A percentile compares a stretch with the other conserved stretches of the same genome.
Evolutionary conservation across 2,888 invertebrate species (phyloP).

Genomic region (Metallyticus violacea): DNA sequence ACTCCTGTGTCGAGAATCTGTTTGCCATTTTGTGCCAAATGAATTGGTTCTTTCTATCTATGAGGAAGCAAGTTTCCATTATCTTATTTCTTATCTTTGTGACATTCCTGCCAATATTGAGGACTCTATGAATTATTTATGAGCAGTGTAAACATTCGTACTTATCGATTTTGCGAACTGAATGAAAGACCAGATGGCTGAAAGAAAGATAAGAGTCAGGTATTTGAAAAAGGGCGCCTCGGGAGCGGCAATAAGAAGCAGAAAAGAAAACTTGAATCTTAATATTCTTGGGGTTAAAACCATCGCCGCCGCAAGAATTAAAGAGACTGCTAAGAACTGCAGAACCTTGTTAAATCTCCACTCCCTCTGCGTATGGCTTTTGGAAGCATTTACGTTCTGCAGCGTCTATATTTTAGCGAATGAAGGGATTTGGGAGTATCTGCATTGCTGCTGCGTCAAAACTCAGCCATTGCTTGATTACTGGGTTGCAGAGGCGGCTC

Average conservation of each 20-base stretch:
- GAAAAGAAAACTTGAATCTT: not conserved
- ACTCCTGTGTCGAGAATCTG: too few species aligned
- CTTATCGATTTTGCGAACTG: too few species aligned
- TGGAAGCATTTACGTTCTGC: not conserved
- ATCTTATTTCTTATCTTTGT: too few species aligned
- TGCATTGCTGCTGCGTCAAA: not conserved
- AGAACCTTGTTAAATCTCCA: not conserved
- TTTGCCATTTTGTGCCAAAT: too few species aligned
- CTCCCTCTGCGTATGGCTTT: not conserved
- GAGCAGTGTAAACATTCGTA: not conserved
- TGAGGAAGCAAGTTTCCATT: too few species aligned
- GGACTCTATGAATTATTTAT: not conserved
- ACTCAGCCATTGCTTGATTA: not conserved
- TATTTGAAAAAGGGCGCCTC: not conserved
- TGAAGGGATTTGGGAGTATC: not conserved
- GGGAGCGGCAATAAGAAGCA: not conserved
- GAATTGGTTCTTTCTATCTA: too few species aligned
- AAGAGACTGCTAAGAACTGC: not conserved
- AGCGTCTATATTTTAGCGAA: not conserved
- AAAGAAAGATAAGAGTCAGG: too few species aligned
- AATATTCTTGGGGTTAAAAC: not conserved
- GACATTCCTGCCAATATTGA: too few species aligned
- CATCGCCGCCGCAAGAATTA: not conserved
- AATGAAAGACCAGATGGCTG: not conserved
- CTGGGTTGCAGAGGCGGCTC: not conserved